A percentile compares a stretch with the other conserved stretches of the same genome.
Conservation (phyloP, 64 coral and sea anemone genomes). For the Stichodactyla mertensii region DNA sequence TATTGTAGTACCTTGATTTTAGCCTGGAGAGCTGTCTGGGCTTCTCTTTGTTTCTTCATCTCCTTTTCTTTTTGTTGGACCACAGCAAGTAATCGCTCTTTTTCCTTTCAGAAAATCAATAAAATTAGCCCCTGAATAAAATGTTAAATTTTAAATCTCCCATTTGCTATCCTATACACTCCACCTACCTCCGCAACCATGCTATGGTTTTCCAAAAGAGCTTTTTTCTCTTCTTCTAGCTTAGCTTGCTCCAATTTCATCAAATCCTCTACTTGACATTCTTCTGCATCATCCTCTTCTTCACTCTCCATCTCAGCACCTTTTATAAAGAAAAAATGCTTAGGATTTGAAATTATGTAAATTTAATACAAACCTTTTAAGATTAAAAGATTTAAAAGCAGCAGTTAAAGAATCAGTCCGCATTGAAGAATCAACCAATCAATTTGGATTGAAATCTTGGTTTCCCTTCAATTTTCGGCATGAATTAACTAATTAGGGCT, state of each 20-base stretch:
- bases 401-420: too few species aligned
- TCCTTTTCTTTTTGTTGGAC: conserved; percentile 80
- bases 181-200: conserved; percentile 79
- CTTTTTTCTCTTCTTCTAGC: conserved; percentile 87
- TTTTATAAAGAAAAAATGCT: background rate
- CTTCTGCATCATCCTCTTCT: conserved; percentile 61
- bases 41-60: conserved; percentile 84
- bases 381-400: too few species aligned
- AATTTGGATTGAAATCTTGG: too few species aligned
- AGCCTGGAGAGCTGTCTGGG: conserved; percentile 50
- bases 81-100: conserved; percentile 73
- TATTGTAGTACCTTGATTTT: conserved; percentile 82
- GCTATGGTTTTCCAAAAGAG: conserved; percentile 77
- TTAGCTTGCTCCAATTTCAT: conserved; percentile 76
- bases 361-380: too few species aligned
- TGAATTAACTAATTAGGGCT: too few species aligned
- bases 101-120: conserved; percentile 53
- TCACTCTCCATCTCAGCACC: conserved; percentile 48
- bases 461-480: too few species aligned
- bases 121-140: too few species aligned
- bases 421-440: too few species aligned
- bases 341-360: too few species aligned
- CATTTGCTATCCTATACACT: background rate
- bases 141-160: background rate
- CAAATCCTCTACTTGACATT: conserved; percentile 58